Conservation (phyloP, 1,140 invertebrate genomes). For the Tribolium madens region DNA sequence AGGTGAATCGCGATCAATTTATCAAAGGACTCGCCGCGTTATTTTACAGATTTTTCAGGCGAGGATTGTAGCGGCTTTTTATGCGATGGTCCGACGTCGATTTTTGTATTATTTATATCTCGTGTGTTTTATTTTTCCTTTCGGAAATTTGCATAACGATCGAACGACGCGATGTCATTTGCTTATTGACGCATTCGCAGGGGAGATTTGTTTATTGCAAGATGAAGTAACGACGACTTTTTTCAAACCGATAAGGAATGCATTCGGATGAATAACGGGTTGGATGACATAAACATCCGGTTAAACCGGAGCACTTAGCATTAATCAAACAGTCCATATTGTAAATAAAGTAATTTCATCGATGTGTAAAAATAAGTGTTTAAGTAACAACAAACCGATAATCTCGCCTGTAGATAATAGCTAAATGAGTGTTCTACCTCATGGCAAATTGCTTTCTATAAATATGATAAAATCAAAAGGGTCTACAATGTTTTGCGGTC, state of each 20-base stretch:
- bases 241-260: not conserved
- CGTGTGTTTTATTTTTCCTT: not conserved
- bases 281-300: no score
- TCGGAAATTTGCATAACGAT: not conserved
- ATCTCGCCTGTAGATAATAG: not conserved
- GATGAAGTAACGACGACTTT: not conserved
- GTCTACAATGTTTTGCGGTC: not conserved
- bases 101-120: not conserved
- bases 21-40: conserved; percentile 34
- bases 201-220: not conserved
- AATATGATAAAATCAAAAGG: not conserved
- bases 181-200: conserved; percentile 7
- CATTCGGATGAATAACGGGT: no score
- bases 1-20: conserved; percentile 30
- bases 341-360: no score
- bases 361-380: no score
- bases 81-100: not conserved
- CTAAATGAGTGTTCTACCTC: not conserved
- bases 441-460: not conserved
- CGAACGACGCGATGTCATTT: conserved; percentile 22
- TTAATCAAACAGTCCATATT: no score
- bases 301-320: no score
- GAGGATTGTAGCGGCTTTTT: not conserved
- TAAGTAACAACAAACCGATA: no score
- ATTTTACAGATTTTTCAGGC: conserved; percentile 35